Conservation (phyloP, 2,113 vertebrate genomes). For the Chloropsis hardwickii region DNA sequence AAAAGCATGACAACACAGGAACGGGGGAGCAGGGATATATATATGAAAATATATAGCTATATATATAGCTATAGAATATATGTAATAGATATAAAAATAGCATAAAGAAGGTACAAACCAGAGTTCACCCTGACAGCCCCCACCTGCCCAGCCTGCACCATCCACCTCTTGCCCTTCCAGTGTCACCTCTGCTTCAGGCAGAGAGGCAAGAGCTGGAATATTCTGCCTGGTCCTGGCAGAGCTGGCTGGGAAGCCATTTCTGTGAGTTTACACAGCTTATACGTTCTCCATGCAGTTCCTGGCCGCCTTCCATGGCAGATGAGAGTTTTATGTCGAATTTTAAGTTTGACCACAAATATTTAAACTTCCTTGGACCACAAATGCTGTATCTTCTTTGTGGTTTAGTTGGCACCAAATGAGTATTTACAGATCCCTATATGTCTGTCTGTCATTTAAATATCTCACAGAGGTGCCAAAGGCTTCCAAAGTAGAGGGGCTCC, state of each 20-base stretch:
- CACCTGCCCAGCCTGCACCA: background rate
- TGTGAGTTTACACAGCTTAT: slow-evolving; percentile 60
- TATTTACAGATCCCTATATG: slow-evolving; percentile 71
- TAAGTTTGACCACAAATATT: slow-evolving; percentile 81
- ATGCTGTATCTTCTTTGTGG: slow-evolving; percentile 76
- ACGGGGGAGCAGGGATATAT: accelerated
- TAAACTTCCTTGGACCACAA: slow-evolving; percentile 76
- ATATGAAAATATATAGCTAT: no score
- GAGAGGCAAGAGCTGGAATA: slow-evolving; percentile 10
- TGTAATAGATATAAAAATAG: background rate
- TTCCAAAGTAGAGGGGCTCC: slow-evolving; percentile 25
- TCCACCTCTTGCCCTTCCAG: background rate
- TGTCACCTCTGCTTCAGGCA: background rate
- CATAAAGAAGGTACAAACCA: background rate
- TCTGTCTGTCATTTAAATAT: slow-evolving; percentile 78
- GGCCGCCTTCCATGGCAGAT: slow-evolving; percentile 68
- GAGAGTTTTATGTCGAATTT: slow-evolving; percentile 76
- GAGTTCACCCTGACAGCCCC: background rate
- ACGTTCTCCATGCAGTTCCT: slow-evolving; percentile 65
- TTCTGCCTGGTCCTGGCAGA: background rate
- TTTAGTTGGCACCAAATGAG: slow-evolving; percentile 68
- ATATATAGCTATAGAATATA: no score
- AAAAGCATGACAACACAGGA: background rate
- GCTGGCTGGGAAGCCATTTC: slow-evolving; percentile 9
- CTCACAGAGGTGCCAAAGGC: slow-evolving; percentile 64